A percentile compares a stretch with the other conserved stretches of the same genome.
These are phyloP conservation scores for Cydia pomonella DNA, from an alignment of 1,140 invertebrate species.

Conservation along the genomic window DNA sequence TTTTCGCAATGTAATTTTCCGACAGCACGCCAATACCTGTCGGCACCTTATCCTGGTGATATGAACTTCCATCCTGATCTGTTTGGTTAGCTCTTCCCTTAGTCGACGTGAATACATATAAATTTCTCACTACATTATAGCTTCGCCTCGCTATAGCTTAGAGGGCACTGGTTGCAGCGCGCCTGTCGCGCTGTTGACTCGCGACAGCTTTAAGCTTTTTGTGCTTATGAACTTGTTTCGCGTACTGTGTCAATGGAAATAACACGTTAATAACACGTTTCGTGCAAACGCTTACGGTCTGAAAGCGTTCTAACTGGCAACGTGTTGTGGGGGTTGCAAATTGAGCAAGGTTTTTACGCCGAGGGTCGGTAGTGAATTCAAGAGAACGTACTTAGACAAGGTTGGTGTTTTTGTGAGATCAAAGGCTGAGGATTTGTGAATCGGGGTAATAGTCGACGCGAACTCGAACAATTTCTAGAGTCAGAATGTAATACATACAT, in stretches of 20 bases:
- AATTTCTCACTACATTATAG: background rate
- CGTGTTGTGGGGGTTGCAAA: constrained; percentile 15
- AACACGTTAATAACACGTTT: constrained; percentile 26
- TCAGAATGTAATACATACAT: background rate
- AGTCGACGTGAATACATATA: too few species aligned
- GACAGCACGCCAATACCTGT: too few species aligned
- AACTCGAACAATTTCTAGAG: background rate
- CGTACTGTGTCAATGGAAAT: constrained; percentile 24
- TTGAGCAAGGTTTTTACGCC: background rate
- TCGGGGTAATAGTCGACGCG: background rate
- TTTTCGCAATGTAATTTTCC: too few species aligned
- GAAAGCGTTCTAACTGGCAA: constrained; percentile 16
- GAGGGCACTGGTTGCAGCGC: background rate
- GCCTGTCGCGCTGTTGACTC: constrained; percentile 7
- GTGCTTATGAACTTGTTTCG: constrained; percentile 26
- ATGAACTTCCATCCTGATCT: background rate
- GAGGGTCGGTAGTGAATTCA: constrained; percentile 6
- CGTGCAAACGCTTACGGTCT: constrained; percentile 14
- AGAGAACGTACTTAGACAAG: constrained; percentile 12
- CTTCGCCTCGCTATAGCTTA: constrained; percentile 12
- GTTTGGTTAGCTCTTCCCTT: background rate
- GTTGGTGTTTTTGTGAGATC: constrained; percentile 11
- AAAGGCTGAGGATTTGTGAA: constrained; percentile 1
- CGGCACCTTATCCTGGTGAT: background rate
- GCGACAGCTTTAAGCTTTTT: constrained; percentile 28